A percentile compares a stretch with the other conserved stretches of the same genome.
Evolutionary conservation across 2,797 vertebrate genomes (phyloP).

Genomic region (Gorsachius magnificus): DNA sequence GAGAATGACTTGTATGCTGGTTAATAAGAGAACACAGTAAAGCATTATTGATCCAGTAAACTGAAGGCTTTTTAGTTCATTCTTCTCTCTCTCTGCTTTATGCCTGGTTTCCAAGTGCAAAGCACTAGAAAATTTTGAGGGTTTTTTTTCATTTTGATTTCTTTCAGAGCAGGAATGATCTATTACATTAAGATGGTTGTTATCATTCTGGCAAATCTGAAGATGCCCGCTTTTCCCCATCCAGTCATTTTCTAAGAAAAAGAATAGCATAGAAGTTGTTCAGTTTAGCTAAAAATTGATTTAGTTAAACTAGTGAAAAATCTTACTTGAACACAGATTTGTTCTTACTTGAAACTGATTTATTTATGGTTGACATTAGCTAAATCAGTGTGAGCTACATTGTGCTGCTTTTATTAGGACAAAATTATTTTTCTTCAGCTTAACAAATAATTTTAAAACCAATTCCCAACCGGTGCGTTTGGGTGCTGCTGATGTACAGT

Average conservation of each 20-base stretch:
- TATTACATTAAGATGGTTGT: neutral
- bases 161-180: neutral
- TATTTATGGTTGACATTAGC: neutral
- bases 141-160: neutral
- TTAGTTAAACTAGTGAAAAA: neutral
- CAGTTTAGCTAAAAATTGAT: neutral
- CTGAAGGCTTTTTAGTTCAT: neutral
- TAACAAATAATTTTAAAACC: neutral
- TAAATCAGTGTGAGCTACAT: neutral
- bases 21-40: neutral
- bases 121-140: neutral
- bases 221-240: neutral
- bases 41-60: constrained; percentile 16
- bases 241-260: neutral
- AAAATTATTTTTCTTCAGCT: neutral
- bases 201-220: neutral
- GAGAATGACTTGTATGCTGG: neutral
- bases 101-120: neutral
- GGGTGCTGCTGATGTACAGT: neutral
- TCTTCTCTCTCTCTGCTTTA: neutral
- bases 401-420: neutral
- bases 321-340: neutral
- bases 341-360: neutral
- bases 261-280: neutral
- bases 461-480: neutral